These are phyloP conservation scores for Xanthia togata DNA, from an alignment of 2,888 invertebrate genomes.

Conservation along the genomic window DNA sequence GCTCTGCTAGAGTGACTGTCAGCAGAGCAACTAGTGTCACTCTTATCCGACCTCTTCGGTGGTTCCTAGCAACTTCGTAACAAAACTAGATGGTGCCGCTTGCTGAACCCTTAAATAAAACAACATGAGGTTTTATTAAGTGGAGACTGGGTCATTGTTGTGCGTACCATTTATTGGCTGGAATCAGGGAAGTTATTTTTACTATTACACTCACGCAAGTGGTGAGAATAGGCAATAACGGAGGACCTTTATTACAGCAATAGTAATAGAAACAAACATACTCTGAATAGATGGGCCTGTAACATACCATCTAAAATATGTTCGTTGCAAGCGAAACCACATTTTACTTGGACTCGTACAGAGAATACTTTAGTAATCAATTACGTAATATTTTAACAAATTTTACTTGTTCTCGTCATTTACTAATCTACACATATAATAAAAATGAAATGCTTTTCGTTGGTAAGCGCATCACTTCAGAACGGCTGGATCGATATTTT, in stretches of 20 bases:
- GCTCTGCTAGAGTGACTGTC: background rate
- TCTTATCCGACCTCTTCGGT: background rate
- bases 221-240: conserved; percentile 43
- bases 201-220: conserved; percentile 58
- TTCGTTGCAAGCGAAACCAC: background rate
- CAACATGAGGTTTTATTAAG: conserved; percentile 51
- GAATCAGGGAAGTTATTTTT: conserved; percentile 45
- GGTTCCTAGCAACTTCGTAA: background rate
- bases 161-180: conserved; percentile 49
- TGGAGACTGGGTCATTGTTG: conserved; percentile 44
- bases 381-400: background rate
- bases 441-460: no score
- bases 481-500: no score
- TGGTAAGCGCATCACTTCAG: no score
- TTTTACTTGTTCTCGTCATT: background rate
- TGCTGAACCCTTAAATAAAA: conserved; percentile 40
- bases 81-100: background rate
- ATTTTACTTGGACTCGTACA: background rate
- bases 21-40: background rate
- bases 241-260: conserved; percentile 42
- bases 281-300: conserved; percentile 30
- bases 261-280: conserved; percentile 39
- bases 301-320: conserved; percentile 18
- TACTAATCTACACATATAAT: background rate
- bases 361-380: background rate